These are phyloP conservation scores for Stegostoma tigrinum DNA, from an alignment of 2,113 vertebrate species.

Conservation along the genomic window DNA sequence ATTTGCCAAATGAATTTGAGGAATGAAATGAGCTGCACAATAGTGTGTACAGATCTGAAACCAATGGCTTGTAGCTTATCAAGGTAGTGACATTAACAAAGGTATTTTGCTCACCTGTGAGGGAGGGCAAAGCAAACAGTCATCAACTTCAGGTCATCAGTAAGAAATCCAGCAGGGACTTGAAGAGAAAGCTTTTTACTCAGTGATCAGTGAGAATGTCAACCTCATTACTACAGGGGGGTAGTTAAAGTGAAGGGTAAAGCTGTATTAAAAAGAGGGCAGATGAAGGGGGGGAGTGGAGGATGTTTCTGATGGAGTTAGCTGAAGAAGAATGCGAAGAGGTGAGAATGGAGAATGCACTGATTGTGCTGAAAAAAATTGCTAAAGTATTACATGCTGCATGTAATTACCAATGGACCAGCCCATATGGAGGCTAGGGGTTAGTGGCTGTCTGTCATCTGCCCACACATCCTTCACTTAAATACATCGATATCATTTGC, in stretches of 20 bases:
- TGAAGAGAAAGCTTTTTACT: not conserved
- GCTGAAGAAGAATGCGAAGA: not conserved
- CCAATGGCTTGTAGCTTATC: not conserved
- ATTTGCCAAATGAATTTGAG: not conserved
- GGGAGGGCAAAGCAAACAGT: not conserved
- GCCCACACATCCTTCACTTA: too few species aligned
- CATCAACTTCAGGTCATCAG: not conserved
- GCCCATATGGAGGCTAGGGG: not conserved
- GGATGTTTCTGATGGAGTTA: not conserved
- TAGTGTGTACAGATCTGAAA: not conserved
- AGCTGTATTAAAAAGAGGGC: too few species aligned
- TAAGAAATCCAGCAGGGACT: not conserved
- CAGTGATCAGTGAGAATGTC: too few species aligned
- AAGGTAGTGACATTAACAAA: not conserved
- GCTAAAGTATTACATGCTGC: not conserved
- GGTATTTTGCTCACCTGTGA: not conserved
- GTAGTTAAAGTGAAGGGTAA: too few species aligned
- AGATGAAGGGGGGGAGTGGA: not conserved
- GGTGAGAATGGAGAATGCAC: not conserved
- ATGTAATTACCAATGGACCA: not conserved
- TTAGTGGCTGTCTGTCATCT: too few species aligned
- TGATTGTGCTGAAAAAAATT: not conserved
- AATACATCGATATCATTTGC: too few species aligned
- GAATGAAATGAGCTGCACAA: not conserved
- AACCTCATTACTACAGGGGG: too few species aligned